Conservation (phyloP, 2,888 invertebrate species). For the Crematogaster levior region DNA sequence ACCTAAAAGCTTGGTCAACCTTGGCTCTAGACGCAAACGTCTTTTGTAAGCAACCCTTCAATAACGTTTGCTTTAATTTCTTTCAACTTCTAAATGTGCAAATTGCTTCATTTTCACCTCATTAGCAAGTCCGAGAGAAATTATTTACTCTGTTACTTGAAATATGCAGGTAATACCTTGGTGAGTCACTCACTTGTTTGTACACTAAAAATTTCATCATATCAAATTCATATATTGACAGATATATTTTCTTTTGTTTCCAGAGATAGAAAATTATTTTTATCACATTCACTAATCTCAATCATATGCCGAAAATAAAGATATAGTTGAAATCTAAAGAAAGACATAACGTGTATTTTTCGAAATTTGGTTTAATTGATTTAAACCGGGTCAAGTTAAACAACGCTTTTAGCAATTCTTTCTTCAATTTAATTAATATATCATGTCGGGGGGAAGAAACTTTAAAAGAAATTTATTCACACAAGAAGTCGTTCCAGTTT, state of each 20-base stretch:
- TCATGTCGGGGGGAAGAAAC: neutral
- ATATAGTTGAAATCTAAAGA: neutral
- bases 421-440: neutral
- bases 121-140: constrained; percentile 4
- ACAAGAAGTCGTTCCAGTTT: neutral
- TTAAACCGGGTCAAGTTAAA: neutral
- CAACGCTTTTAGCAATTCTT: neutral
- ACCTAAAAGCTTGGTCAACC: neutral
- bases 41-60: neutral
- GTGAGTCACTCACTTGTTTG: neutral
- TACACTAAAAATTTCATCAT: neutral
- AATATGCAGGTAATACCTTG: neutral
- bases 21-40: neutral
- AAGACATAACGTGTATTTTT: neutral
- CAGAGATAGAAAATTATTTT: neutral
- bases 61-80: neutral
- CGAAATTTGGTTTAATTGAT: neutral
- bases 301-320: neutral
- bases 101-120: constrained; percentile 1
- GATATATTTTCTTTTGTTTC: neutral
- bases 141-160: constrained; percentile 9
- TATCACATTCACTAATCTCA: neutral
- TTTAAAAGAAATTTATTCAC: neutral
- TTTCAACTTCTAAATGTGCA: constrained; percentile 8
- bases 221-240: neutral